Evolutionary conservation across 2,888 invertebrate species (phyloP).

Genomic region (Spodoptera exigua): DNA sequence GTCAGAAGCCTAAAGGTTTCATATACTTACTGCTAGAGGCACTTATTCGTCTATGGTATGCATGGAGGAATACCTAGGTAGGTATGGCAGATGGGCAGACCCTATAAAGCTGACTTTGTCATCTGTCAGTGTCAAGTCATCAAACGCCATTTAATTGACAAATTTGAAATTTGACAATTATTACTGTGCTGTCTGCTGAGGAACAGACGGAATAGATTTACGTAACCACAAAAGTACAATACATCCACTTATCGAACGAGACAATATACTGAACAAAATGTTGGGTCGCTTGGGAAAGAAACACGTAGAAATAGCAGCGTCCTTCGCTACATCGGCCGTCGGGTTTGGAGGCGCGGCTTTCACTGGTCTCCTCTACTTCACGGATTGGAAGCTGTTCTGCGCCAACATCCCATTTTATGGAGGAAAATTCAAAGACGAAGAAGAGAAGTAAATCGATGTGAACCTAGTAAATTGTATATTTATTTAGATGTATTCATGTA

Average conservation of each 20-base stretch:
- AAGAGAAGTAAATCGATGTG: constrained; percentile 60
- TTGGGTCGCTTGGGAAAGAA: constrained; percentile 89
- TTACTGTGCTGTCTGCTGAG: too few relatives aligned
- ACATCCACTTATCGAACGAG: background rate
- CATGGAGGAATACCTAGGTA: too few relatives aligned
- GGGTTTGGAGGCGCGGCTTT: constrained; percentile 92
- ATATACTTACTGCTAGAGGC: too few relatives aligned
- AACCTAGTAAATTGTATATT: constrained; percentile 43
- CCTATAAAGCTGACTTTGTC: too few relatives aligned
- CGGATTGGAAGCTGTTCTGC: constrained; percentile 94
- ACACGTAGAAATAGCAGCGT: constrained; percentile 88
- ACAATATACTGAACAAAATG: constrained; percentile 65
- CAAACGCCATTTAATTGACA: too few relatives aligned
- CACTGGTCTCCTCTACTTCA: constrained; percentile 91
- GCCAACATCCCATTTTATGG: constrained; percentile 93
- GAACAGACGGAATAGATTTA: constrained; percentile 38
- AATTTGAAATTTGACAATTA: too few relatives aligned
- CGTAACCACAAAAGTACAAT: constrained; percentile 52
- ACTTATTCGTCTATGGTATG: too few relatives aligned
- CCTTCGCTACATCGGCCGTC: constrained; percentile 88
- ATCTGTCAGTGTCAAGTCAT: too few relatives aligned
- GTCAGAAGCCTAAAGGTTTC: too few relatives aligned
- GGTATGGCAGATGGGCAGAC: too few relatives aligned
- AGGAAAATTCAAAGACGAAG: constrained; percentile 90
- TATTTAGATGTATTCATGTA: constrained; percentile 57